A percentile compares a stretch with the other conserved stretches of the same genome.
Conservation (phyloP, 1,140 invertebrate species). For the Zaprionus ornatus region DNA sequence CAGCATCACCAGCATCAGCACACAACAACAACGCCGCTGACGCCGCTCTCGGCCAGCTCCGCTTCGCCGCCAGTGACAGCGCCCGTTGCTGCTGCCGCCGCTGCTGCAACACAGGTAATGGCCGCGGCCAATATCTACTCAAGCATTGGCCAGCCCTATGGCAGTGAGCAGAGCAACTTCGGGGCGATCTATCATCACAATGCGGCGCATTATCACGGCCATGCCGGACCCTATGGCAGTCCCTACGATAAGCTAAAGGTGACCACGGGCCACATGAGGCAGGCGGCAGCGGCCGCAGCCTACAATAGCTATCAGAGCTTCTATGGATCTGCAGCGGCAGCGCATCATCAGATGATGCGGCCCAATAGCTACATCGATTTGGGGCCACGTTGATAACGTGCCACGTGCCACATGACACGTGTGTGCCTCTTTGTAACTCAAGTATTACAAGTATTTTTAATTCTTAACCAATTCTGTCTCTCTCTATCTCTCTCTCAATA, state of each 20-base stretch:
- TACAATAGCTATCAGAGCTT: constrained; percentile 79
- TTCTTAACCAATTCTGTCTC: constrained; percentile 14
- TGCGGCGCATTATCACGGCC: constrained; percentile 65
- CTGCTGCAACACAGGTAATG: constrained; percentile 50
- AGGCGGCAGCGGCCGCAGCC: constrained; percentile 63
- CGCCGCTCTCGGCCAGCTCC: constrained; percentile 43
- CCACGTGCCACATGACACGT: not conserved
- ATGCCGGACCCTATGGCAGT: constrained; percentile 63
- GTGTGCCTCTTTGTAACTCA: constrained; percentile 28
- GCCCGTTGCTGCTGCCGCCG: constrained; percentile 13
- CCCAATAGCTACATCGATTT: constrained; percentile 82
- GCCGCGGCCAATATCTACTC: constrained; percentile 74
- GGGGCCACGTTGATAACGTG: constrained; percentile 63
- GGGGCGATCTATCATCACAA: constrained; percentile 85
- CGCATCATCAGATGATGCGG: constrained; percentile 81
- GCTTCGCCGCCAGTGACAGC: constrained; percentile 47
- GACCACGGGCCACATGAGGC: constrained; percentile 61
- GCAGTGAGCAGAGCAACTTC: constrained; percentile 84
- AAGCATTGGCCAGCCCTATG: constrained; percentile 84
- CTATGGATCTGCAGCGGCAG: constrained; percentile 65
- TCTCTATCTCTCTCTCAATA: not conserved
- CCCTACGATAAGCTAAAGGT: constrained; percentile 83
- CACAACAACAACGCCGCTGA: constrained; percentile 45
- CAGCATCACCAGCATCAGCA: constrained; percentile 54
- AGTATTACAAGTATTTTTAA: constrained; percentile 75